Conservation (phyloP, 2,888 invertebrate species). For the Protonemura montana region DNA sequence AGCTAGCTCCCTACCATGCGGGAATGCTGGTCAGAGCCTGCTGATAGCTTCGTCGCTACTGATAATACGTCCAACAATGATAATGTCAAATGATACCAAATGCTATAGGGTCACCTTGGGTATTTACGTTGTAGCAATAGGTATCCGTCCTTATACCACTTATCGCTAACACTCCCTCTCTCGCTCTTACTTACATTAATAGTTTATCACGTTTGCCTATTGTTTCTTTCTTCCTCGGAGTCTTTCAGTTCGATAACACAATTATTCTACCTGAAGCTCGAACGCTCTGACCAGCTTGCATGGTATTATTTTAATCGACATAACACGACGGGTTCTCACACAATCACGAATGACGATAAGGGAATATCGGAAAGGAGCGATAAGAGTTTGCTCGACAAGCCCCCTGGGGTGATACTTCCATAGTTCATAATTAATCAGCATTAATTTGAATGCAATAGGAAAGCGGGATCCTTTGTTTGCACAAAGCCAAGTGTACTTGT, state of each 20-base stretch:
- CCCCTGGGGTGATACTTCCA: neutral
- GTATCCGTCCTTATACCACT: too few relatives aligned
- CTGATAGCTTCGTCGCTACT: neutral
- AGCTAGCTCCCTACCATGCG: neutral
- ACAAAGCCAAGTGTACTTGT: neutral
- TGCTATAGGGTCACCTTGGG: slow-evolving; percentile 26
- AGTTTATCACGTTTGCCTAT: neutral
- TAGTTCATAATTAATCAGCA: neutral
- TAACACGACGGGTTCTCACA: slow-evolving; percentile 14
- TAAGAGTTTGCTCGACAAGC: neutral
- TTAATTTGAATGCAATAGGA: neutral
- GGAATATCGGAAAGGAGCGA: neutral
- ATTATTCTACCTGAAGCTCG: neutral
- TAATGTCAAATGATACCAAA: neutral
- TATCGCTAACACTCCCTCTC: neutral
- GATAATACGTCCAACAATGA: slow-evolving; percentile 17
- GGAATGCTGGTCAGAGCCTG: slow-evolving; percentile 26
- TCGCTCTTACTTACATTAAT: neutral
- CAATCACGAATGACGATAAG: slow-evolving; percentile 8
- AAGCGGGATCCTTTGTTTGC: neutral
- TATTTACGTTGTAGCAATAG: neutral
- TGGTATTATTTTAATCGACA: slow-evolving; percentile 10
- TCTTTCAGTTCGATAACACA: neutral
- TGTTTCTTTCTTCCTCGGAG: neutral
- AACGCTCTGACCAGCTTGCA: neutral